phyloP scores from a whole-genome alignment of 2,888 invertebrate species.

The Chrysomela aeneicollis region DNA sequence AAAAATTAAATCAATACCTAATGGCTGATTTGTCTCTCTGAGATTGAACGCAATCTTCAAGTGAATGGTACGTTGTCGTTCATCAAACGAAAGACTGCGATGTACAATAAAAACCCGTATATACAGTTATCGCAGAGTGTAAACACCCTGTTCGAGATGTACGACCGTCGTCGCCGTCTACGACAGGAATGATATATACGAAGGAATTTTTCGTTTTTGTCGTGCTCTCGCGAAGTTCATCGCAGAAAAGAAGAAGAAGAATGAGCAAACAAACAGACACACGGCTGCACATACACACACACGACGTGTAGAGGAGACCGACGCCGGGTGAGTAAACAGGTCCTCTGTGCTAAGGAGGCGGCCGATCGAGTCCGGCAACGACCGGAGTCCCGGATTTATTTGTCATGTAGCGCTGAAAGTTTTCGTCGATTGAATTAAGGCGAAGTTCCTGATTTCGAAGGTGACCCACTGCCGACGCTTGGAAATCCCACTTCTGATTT shows the following conservation, averaged over 20 bases:
- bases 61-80: background rate
- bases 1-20: background rate
- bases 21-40: background rate
- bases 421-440: background rate
- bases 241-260: constrained; percentile 16
- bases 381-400: constrained; percentile 1
- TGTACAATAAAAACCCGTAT: background rate
- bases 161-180: background rate
- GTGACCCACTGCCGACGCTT: background rate
- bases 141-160: constrained; percentile 3
- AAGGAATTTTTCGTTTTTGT: constrained; percentile 14
- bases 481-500: background rate
- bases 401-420: background rate
- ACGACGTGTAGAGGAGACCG: background rate
- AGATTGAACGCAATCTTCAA: background rate
- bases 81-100: background rate
- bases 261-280: constrained; percentile 27
- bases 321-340: background rate
- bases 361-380: background rate
- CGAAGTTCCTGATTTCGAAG: background rate
- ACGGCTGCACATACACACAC: background rate
- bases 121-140: background rate
- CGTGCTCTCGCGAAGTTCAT: constrained; percentile 1
- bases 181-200: constrained; percentile 15
- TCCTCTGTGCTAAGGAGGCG: background rate